These are phyloP conservation scores for Protophormia terraenovae DNA, from an alignment of 2,888 invertebrate genomes.

Conservation along the genomic window DNA sequence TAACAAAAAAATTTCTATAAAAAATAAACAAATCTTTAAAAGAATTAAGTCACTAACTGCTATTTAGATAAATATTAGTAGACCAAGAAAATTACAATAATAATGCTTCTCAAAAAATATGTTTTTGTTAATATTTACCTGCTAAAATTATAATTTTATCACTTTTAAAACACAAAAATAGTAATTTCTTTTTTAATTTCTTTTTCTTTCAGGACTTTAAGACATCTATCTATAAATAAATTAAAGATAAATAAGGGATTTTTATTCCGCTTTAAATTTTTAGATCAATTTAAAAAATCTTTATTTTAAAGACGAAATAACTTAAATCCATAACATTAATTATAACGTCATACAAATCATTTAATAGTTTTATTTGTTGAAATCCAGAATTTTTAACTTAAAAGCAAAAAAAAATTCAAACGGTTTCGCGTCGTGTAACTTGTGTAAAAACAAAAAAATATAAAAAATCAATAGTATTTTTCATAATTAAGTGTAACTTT, in stretches of 20 bases:
- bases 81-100: too few species aligned
- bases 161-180: background rate
- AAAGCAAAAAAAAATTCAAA: constrained; percentile 17
- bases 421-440: constrained; percentile 45
- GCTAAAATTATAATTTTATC: too few species aligned
- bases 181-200: background rate
- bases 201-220: constrained; percentile 62
- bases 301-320: constrained; percentile 38
- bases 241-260: constrained; percentile 44
- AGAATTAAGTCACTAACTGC: background rate
- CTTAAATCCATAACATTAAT: constrained; percentile 10
- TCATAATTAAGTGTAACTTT: constrained; percentile 47
- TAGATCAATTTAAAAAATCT: constrained; percentile 50
- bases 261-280: constrained; percentile 53
- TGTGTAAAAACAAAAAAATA: constrained; percentile 49
- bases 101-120: too few species aligned
- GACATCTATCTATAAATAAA: constrained; percentile 61
- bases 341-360: constrained; percentile 2
- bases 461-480: constrained; percentile 46
- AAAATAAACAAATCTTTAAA: background rate
- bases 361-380: constrained; percentile 47
- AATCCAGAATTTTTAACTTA: constrained; percentile 38
- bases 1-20: background rate
- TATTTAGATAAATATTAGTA: too few species aligned
- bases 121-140: too few species aligned